Base-by-base conservation (phyloP, 2,113 vertebrate genomes). In the Donacobius atricapilla region DNA sequence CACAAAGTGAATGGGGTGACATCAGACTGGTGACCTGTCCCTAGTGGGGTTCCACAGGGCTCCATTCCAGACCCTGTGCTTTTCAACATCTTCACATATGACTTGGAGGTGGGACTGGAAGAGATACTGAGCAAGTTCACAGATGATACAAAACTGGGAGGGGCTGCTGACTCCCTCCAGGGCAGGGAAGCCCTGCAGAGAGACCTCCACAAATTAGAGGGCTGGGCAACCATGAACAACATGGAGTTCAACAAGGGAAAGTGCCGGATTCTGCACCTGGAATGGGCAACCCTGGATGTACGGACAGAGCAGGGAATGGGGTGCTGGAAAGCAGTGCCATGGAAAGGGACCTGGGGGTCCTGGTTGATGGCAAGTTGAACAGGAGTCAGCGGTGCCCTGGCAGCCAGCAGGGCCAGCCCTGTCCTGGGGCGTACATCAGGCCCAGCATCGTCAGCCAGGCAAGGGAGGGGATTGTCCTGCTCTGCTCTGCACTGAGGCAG, bases 301-400 rank as follows among this genome's bases (percentile, higher is more conserved):
- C 0, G 1, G 6, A 47, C 18, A 54, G 18, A 28, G 0, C 11
- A 7, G 18, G 28, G n/a, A 84, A 47, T 19, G 40, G 2, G 22
- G 39, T 33, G 6, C 28, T 63, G 48, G n/a, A 39, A 33, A 72
- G 21, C 14, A 83, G 68, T 0, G n/a, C n/a, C n/a, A n/a, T n/a
- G n/a, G n/a, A n/a, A n/a, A n/a, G n/a, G n/a, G n/a, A 1, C 14
- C 4, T 39, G 39, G 4, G 37, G 4, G 5, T 21, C 6, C 31
- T 61, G 48, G 7, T 9, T 0, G 0, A 4, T 31, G 47, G 33
- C 4, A 83, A 44, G 17, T 1, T 72, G 57, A 0, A 13, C 0
- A 31, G 4, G 27, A 37, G 3, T 1, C 80, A 25, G 66, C 45
- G 61, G 66, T 44, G 66, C 47, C 39, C 80, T 71, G 80, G 16